These are phyloP conservation scores for Nerophis ophidion DNA, from an alignment of 2,113 vertebrate genomes.

Conservation along the genomic window DNA sequence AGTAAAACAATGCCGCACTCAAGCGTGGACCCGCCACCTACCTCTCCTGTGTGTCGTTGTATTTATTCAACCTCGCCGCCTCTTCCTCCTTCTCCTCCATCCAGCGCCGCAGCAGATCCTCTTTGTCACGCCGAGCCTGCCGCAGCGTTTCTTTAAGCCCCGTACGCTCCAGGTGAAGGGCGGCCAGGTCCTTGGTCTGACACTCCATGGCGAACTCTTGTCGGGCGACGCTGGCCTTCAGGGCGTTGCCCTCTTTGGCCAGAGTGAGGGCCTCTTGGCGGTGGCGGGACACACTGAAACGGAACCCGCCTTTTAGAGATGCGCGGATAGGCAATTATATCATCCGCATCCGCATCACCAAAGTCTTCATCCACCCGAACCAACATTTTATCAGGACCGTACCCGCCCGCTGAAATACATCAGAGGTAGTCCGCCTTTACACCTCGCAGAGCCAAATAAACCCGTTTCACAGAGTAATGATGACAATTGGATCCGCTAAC, in stretches of 20 bases:
- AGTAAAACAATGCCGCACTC: neutral
- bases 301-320: no score
- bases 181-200: constrained; percentile 60
- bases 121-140: constrained; percentile 45
- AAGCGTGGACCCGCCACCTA: constrained; percentile 16
- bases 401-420: no score
- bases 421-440: no score
- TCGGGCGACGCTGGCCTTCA: constrained; percentile 52
- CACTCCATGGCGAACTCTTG: constrained; percentile 59
- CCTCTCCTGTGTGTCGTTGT: constrained; percentile 64
- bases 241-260: constrained; percentile 41
- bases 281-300: constrained; percentile 60
- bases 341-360: no score
- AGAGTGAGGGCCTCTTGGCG: constrained; percentile 62
- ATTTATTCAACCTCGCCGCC: constrained; percentile 64
- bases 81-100: constrained; percentile 66
- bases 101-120: constrained; percentile 64
- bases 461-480: no score
- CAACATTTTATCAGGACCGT: no score
- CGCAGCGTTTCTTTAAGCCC: constrained; percentile 42
- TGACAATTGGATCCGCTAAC: no score
- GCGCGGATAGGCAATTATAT: no score
- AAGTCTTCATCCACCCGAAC: no score
- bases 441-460: no score
- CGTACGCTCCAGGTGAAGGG: constrained; percentile 41